Evolutionary conservation across 2,797 vertebrate genomes (phyloP).

Genomic region (Scyliorhinus canicula): DNA sequence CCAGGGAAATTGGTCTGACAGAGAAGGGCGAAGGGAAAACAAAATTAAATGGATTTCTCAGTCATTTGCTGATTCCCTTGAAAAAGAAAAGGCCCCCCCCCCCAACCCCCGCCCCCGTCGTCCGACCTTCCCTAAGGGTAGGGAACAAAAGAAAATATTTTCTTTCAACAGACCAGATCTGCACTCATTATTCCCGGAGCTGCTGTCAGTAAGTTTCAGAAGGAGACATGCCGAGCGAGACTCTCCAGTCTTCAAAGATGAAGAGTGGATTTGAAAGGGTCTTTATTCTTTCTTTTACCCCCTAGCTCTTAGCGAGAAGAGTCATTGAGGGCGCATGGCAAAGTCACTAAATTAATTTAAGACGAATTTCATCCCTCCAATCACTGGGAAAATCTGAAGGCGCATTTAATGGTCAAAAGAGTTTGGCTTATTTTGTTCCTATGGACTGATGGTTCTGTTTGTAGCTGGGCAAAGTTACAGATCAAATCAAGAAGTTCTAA

Average conservation of each 20-base stretch:
- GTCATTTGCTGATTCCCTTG: neutral
- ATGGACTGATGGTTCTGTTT: neutral
- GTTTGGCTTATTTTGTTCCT: neutral
- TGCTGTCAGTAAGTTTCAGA: neutral
- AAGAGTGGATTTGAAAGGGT: neutral
- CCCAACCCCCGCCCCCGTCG: too few relatives aligned
- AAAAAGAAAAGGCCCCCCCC: neutral
- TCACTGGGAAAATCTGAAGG: neutral
- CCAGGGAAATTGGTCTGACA: neutral
- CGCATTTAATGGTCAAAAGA: too few relatives aligned
- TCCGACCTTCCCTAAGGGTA: neutral
- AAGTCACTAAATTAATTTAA: neutral
- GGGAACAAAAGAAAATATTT: neutral
- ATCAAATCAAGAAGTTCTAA: neutral
- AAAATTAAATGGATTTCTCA: neutral
- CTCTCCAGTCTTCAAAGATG: neutral
- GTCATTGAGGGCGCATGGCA: neutral
- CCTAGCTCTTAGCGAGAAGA: neutral
- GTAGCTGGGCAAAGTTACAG: neutral
- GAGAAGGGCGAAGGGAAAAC: neutral
- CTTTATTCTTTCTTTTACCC: neutral
- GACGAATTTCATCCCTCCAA: too few relatives aligned
- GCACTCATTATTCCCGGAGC: neutral
- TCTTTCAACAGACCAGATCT: neutral
- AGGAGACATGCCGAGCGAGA: neutral